Evolutionary conservation across 1,140 invertebrate genomes (phyloP).

Genomic region (Drosophila lacteicornis): DNA sequence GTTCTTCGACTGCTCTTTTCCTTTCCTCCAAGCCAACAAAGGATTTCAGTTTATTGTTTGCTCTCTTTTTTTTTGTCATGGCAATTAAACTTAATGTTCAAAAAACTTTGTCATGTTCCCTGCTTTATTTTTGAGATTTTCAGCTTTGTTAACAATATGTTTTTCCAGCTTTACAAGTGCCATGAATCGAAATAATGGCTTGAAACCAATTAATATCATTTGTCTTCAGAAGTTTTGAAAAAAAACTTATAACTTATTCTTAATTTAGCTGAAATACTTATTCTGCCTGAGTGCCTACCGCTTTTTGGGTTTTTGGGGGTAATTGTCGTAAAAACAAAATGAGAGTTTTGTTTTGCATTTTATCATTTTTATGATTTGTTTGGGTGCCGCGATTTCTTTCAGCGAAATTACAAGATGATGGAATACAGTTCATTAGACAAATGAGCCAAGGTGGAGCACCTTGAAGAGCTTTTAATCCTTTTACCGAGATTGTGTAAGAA

Average conservation of each 20-base stretch:
- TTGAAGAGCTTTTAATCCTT: constrained; percentile 25
- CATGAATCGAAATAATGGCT: constrained; percentile 16
- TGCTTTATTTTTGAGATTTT: constrained; percentile 14
- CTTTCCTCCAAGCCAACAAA: neutral
- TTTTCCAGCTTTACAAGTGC: constrained; percentile 38
- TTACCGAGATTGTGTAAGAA: constrained; percentile 11
- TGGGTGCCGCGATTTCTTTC: constrained; percentile 2
- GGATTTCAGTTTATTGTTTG: constrained; percentile 20
- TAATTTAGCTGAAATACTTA: constrained; percentile 21
- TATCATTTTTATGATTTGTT: constrained; percentile 61
- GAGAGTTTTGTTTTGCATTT: constrained; percentile 52
- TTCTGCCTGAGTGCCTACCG: constrained; percentile 22
- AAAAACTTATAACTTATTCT: neutral
- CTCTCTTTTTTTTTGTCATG: constrained; percentile 19
- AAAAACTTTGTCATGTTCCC: constrained; percentile 56
- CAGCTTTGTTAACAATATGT: constrained; percentile 39
- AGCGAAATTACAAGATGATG: constrained; percentile 28
- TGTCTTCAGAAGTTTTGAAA: constrained; percentile 5
- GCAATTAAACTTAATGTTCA: constrained; percentile 75
- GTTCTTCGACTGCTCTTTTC: neutral
- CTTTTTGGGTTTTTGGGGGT: constrained; percentile 35
- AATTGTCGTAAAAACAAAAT: constrained; percentile 53
- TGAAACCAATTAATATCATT: constrained; percentile 35
- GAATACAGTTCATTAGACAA: constrained; percentile 42
- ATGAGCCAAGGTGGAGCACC: constrained; percentile 30